These are phyloP conservation scores for Melanerpes formicivorus DNA, from an alignment of 2,113 vertebrate species.

Conservation along the genomic window DNA sequence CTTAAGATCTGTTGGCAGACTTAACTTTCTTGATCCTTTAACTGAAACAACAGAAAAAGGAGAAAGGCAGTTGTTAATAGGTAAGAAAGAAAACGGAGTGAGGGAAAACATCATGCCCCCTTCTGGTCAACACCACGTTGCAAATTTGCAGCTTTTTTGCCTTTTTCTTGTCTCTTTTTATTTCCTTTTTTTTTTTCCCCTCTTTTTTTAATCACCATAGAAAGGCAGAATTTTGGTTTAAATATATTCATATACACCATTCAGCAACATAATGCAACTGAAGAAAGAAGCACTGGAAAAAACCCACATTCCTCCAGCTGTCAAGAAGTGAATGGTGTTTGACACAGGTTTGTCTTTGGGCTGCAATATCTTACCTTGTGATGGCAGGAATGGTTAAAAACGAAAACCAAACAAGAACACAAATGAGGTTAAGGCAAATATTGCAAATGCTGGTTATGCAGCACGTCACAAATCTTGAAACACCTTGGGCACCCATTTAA, in stretches of 20 bases:
- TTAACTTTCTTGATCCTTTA: constrained; percentile 99
- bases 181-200: background rate
- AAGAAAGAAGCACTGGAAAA: constrained; percentile 33
- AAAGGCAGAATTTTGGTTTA: constrained; percentile 38
- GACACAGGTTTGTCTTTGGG: constrained; percentile 12
- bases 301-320: constrained; percentile 35
- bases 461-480: constrained; percentile 44
- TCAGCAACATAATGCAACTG: constrained; percentile 46
- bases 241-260: constrained; percentile 32
- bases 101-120: constrained; percentile 68
- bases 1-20: constrained; percentile 99
- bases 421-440: constrained; percentile 57
- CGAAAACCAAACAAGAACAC: background rate
- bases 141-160: constrained; percentile 8
- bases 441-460: constrained; percentile 44
- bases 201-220: background rate
- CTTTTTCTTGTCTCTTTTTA: background rate
- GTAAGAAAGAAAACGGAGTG: constrained; percentile 74
- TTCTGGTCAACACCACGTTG: constrained; percentile 44
- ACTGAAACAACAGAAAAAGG: constrained; percentile 99
- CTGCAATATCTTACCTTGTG: constrained; percentile 62
- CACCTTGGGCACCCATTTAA: constrained; percentile 8
- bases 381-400: constrained; percentile 38
- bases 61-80: constrained; percentile 93
- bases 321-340: constrained; percentile 48